Percentiles rank a stretch among this genome's conserved stretches.
These are phyloP conservation scores for Pardalotus punctatus DNA, from an alignment of 2,113 vertebrate genomes.

Conservation along the genomic window DNA sequence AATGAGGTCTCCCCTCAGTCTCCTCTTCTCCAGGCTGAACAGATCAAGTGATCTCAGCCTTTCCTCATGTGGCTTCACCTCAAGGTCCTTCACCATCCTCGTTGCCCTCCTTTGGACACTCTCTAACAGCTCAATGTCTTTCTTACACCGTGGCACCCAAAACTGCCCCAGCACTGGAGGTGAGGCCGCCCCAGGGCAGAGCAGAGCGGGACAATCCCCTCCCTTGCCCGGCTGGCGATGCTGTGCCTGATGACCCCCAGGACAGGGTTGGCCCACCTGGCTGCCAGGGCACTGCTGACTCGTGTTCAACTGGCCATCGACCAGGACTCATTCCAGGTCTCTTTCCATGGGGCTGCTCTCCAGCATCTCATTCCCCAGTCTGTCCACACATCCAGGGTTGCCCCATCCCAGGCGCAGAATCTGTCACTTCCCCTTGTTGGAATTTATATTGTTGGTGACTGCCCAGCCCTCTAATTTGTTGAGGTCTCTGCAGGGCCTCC, in stretches of 20 bases:
- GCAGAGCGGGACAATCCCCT: not conserved
- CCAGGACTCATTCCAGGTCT: not conserved
- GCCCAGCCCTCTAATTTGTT: not conserved
- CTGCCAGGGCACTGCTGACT: not conserved
- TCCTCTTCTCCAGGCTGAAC: not conserved
- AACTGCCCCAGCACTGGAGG: rapidly evolving
- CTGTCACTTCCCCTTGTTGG: not conserved
- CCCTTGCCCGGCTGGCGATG: rapidly evolving
- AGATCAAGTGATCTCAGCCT: not conserved
- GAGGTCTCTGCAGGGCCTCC: not conserved
- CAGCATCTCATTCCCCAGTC: not conserved
- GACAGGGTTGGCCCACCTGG: not conserved
- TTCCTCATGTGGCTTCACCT: not conserved
- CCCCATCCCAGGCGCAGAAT: not conserved
- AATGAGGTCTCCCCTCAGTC: not conserved
- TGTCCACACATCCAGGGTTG: not conserved
- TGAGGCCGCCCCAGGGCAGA: rapidly evolving
- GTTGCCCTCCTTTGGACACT: not conserved
- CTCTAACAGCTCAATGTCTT: rapidly evolving
- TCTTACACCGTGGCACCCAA: no score
- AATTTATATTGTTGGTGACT: not conserved
- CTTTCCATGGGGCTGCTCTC: not conserved
- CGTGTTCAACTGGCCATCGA: not conserved
- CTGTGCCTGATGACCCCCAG: not conserved
- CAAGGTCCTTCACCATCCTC: not conserved